A percentile compares a stretch with the other conserved stretches of the same genome.
These are phyloP conservation scores for Semicossyphus pulcher DNA, from an alignment of 2,113 vertebrate species.

Conservation along the genomic window DNA sequence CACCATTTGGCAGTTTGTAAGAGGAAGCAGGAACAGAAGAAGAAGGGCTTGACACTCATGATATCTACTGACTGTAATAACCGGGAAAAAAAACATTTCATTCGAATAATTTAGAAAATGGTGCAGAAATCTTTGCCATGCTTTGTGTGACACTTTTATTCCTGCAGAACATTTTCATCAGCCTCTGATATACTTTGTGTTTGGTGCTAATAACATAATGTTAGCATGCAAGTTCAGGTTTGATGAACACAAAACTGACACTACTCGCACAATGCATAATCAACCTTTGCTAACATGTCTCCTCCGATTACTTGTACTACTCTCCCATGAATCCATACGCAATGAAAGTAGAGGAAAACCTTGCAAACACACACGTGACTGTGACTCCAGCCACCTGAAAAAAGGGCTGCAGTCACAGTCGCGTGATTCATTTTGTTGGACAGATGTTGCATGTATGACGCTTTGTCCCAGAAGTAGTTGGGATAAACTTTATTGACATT, in stretches of 20 bases:
- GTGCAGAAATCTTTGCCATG: no score
- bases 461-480: no score
- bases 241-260: neutral
- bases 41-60: neutral
- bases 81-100: no score
- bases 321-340: neutral
- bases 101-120: no score
- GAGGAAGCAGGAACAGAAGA: conserved; percentile 11
- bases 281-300: neutral
- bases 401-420: no score
- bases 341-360: neutral
- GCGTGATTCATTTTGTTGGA: no score
- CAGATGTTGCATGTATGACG: no score
- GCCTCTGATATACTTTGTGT: neutral
- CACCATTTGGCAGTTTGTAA: neutral
- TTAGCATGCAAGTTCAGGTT: neutral
- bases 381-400: no score
- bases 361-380: no score
- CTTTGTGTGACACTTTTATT: neutral
- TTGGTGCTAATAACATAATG: neutral
- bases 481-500: no score
- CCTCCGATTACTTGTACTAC: neutral
- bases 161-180: neutral
- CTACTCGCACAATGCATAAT: neutral
- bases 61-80: neutral